These are phyloP conservation scores for Coturnix japonica DNA, from an alignment of 2,113 vertebrate genomes.

Conservation along the genomic window DNA sequence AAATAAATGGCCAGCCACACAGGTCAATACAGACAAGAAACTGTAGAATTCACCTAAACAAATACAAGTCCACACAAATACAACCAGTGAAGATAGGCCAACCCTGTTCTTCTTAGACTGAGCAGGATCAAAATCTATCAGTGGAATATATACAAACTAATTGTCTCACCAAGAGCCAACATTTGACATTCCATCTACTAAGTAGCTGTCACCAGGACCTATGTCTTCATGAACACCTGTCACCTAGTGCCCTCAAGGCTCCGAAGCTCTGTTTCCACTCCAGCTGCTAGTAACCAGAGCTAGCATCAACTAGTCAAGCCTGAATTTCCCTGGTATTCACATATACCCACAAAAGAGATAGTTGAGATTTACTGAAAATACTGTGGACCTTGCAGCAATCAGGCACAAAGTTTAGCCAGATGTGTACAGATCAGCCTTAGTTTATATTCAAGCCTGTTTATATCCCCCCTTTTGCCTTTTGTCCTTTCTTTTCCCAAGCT, in stretches of 20 bases:
- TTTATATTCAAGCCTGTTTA: background rate
- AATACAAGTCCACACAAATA: background rate
- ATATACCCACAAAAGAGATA: fast-evolving
- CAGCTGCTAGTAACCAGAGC: background rate
- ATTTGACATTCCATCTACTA: background rate
- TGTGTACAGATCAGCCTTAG: fast-evolving
- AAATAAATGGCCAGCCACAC: background rate
- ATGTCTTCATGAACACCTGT: background rate
- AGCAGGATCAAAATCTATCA: background rate
- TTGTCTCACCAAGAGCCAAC: fast-evolving
- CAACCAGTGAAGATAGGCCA: fast-evolving
- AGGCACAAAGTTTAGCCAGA: background rate
- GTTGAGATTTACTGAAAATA: background rate
- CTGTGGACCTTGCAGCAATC: background rate
- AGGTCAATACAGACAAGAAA: background rate
- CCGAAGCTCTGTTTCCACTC: background rate
- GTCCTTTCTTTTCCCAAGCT: background rate
- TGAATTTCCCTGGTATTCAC: background rate
- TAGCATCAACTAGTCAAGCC: background rate
- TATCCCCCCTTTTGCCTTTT: background rate
- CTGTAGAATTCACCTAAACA: background rate
- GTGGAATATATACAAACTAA: background rate
- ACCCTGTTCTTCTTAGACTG: background rate
- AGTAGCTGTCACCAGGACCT: background rate
- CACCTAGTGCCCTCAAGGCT: fast-evolving